These are phyloP conservation scores for Ailurus styani DNA, from an alignment of 2,113 vertebrate genomes.

Conservation along the genomic window DNA sequence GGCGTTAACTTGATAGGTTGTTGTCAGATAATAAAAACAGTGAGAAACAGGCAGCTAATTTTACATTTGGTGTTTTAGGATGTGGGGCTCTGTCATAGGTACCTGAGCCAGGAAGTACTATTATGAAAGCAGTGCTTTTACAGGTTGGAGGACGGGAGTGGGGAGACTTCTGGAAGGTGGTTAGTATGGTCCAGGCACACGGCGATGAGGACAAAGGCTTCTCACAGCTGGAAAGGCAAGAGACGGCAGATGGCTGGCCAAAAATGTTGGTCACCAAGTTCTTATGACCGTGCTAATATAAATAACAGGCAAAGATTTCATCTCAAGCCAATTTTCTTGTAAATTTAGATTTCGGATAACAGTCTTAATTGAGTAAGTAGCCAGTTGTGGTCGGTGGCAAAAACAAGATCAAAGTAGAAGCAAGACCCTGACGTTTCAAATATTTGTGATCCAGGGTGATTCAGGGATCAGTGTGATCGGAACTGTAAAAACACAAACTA, in stretches of 20 bases:
- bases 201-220: not conserved
- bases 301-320: slow-evolving; percentile 23
- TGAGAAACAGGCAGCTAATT: not conserved
- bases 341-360: slow-evolving; percentile 40
- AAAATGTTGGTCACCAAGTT: slow-evolving; percentile 14
- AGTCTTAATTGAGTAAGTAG: slow-evolving; percentile 18
- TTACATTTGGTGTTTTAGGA: not conserved
- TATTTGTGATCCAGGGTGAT: not conserved
- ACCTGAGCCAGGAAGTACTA: not conserved
- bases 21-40: not conserved
- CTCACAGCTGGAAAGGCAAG: not conserved
- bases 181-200: not conserved
- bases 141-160: not conserved
- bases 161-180: not conserved
- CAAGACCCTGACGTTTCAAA: slow-evolving; percentile 26
- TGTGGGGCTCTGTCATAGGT: not conserved
- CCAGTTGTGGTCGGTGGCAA: not conserved
- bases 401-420: slow-evolving; percentile 31
- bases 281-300: not conserved
- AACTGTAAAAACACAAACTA: not conserved
- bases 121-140: not conserved
- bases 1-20: not conserved
- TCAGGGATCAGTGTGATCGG: not conserved
- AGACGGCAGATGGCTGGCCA: not conserved
- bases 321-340: slow-evolving; percentile 26